Evolutionary conservation across 2,888 invertebrate species (phyloP), one percentile per base, ranked within the genome.

Genomic region (Tipula helvola): DNA sequence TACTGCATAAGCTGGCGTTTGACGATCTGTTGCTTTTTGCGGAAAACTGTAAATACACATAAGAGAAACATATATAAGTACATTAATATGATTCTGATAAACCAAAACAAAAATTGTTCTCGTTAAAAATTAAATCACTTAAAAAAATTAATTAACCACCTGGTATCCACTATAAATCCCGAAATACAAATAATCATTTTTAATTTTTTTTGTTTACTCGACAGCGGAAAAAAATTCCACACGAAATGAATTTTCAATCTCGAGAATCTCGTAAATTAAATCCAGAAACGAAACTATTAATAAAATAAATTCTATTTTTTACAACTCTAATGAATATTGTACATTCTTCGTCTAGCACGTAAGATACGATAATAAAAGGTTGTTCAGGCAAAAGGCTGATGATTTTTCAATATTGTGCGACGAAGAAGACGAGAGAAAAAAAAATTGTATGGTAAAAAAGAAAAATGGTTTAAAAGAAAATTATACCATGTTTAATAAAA

Each of bases 111-210:
- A 83, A 39, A 86, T 36, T 36, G 83, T 16, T 84, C 16, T 39
- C n/a, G n/a, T 84, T n/a, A 39, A 39, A 44, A 5, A 52, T 16
- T 52, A 52, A 52, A 44, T 44, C 10, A 18, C 42, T 85, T 28
- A 28, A 42, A 16, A n/a, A 85, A 85, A 39, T 85, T 39, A 85
- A 85, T 85, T 85, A 42, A 42, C 10, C 92, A 93, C 92, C 93
- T 91, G 92, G 93, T 90, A 92, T 93, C 90, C 92, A 92, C 91
- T 89, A 92, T 90, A 92, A 93, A 93, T 91, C 93, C 93, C 87
- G 93, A 93, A 90, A 93, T 93, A 89, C 93, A 93, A 90, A 93
- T 93, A 89, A 93, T 93, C 93, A 93, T 93, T 88, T 89, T 91
- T 28, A 36, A 28, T 28, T 28, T 28, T 28, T 36, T 52, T 5